Evolutionary conservation across 2,888 invertebrate species (phyloP), one percentile per base, ranked within the genome.

Genomic region (Matsumyia berberina): DNA sequence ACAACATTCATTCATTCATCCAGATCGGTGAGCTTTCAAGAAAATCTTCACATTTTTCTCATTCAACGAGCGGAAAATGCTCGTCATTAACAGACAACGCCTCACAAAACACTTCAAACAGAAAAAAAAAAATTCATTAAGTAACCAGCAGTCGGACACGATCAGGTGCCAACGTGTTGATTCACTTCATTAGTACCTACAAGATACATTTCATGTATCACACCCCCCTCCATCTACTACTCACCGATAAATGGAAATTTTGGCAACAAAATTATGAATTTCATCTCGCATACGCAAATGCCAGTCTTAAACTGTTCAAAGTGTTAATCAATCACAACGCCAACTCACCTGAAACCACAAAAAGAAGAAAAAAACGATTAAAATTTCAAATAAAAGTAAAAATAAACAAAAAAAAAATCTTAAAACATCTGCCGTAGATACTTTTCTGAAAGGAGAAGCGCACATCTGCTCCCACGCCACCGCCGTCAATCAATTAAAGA

Each of bases 271-370:
- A 39, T 51, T 64, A 19, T 35, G 15, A 17, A 31, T 46, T 15
- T 44, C 7, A 44, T n/a, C 29, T 53, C 15, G 39, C 53, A 44
- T 44, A 44, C 73, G 53, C 24, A 42, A 33, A 39, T 51, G 60
- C 31, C 31, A 51, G n/a, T n/a, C 8, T 17, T 24, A 51, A 49
- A 9, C 37, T 12, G 37, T 37, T 17, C 37, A 37, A 57, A 57
- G 51, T 44, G 12, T 44, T 44, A 35, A 35, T 44, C 33, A 51
- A 62, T 73, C 62, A 42, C 24, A 12, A 44, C 51, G 53, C 44
- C 62, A 64, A 70, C 81, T 77, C 58, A 77, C 81, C 81, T 82
- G 64, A 66, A 81, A 81, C 9, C 12, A 17, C 8, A 72, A 57
- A 29, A 12, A 31, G 15, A 49, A 60, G 15, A 73, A 19, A 9